Evolutionary conservation across 2,888 invertebrate species (phyloP), one percentile per base, ranked within the genome.

Genomic region (Tuta absoluta): DNA sequence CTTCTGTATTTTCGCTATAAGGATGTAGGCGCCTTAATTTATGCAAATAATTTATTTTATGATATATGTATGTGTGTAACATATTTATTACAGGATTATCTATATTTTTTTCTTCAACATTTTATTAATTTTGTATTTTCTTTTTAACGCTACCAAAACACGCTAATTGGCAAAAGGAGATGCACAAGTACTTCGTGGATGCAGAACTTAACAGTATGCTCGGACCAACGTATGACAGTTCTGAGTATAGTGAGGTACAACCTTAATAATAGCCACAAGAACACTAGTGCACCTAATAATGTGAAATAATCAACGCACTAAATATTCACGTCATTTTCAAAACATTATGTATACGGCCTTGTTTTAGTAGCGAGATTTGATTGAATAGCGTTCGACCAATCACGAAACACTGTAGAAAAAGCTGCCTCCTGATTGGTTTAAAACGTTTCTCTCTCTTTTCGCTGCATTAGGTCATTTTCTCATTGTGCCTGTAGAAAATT

Each of bases 121-220:
- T 69, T 66, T 70, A 72, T 78, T 69, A 75, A 76, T 81, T 81
- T 81, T 86, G 77, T 87, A 83, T 89, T 88, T 84, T 82, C 82
- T 83, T 88, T 45, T 89, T 87, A 87, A 89, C 85, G 91, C 89
- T 82, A 89, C 86, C 89, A 82, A 86, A 82, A 84, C 87, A 86
- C 86, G 82, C 82, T 85, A 84, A 88, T 90, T 89, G 88, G 87
- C 92, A 92, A 92, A 93, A 95, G 95, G 93, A 93, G 93, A 95
- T 95, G 94, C 94, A 95, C 93, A 94, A 94, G 89, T 95, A 95
- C 93, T 95, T 94, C 93, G 94, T 95, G 94, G 95, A 95, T 84
- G 95, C 95, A 79, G 95, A 95, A 92, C 94, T 95, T 91, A 95
- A 95, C 89, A 94, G 95, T 86, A 94, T 95, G 94, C 93, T 94